Percentiles rank a stretch among this genome's conserved stretches.
Evolutionary conservation across 2,113 vertebrate genomes (phyloP).

Genomic region (Lampris incognitus): DNA sequence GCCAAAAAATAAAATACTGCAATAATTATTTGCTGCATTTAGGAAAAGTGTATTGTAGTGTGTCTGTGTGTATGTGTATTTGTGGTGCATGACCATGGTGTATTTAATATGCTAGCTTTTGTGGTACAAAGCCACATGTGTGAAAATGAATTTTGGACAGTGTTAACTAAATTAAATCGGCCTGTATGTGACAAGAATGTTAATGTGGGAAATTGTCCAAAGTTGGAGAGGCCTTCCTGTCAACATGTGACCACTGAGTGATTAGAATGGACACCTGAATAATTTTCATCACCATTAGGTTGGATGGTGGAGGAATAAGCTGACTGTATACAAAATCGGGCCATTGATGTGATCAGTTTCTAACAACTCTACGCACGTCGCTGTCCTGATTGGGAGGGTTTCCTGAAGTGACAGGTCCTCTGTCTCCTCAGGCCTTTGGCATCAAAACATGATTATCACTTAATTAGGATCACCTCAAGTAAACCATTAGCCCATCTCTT

Average conservation of each 20-base stretch:
- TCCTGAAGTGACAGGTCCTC: neutral
- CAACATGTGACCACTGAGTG: slow-evolving; percentile 35
- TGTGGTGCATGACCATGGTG: slow-evolving; percentile 60
- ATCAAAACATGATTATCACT: slow-evolving; percentile 7
- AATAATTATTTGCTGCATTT: slow-evolving; percentile 9
- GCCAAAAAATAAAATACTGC: slow-evolving; percentile 8
- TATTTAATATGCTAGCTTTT: slow-evolving; percentile 72
- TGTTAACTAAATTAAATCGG: slow-evolving; percentile 74
- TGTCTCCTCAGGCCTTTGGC: neutral
- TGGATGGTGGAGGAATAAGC: slow-evolving; percentile 28
- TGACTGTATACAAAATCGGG: slow-evolving; percentile 11
- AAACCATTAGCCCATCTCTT: slow-evolving; percentile 13
- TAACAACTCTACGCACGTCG: neutral
- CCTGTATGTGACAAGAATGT: slow-evolving; percentile 62
- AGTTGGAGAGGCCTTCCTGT: slow-evolving; percentile 10
- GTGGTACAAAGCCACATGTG: slow-evolving; percentile 67
- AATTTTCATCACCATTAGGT: slow-evolving; percentile 36
- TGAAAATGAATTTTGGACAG: slow-evolving; percentile 59
- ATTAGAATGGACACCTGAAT: slow-evolving; percentile 47
- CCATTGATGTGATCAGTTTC: slow-evolving; percentile 16
- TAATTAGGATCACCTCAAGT: slow-evolving; percentile 30
- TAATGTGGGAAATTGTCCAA: slow-evolving; percentile 33
- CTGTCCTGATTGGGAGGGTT: slow-evolving; percentile 5
- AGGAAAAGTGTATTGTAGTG: slow-evolving; percentile 12
- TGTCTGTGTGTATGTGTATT: slow-evolving; percentile 11